Evolutionary conservation across 2,888 invertebrate genomes (phyloP).

Genomic region (Drosophila leonis): DNA sequence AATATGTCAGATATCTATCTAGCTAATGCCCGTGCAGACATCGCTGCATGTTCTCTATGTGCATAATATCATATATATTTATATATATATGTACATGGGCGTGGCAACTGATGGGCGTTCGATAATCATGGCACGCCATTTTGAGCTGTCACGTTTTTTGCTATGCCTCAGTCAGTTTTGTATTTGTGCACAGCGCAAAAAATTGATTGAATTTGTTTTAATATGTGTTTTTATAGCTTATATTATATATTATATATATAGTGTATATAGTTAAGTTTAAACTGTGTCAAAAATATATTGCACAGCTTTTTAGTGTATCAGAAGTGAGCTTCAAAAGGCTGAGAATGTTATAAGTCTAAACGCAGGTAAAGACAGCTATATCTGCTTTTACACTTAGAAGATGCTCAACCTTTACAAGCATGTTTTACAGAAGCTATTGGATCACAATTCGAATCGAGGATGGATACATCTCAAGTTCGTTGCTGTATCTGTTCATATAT

Average conservation of each 20-base stretch:
- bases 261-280: no score
- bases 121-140: slow-evolving; percentile 65
- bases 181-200: slow-evolving; percentile 1
- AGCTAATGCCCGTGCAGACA: slow-evolving; percentile 29
- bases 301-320: no score
- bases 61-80: slow-evolving; percentile 10
- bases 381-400: no score
- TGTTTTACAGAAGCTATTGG: no score
- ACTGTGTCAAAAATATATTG: no score
- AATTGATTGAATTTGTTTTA: not conserved
- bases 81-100: slow-evolving; percentile 32
- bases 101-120: slow-evolving; percentile 37
- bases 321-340: no score
- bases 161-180: not conserved
- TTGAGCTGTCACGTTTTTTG: slow-evolving; percentile 48
- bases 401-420: no score
- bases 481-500: no score
- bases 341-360: no score
- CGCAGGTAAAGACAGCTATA: no score
- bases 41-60: slow-evolving; percentile 19
- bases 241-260: not conserved
- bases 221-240: not conserved
- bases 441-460: no score
- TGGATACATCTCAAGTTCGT: no score
- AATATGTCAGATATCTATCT: slow-evolving; percentile 65